Percentiles rank a stretch among this genome's conserved stretches.
Conservation (phyloP, 2,113 vertebrate genomes). For the Callipepla californica region DNA sequence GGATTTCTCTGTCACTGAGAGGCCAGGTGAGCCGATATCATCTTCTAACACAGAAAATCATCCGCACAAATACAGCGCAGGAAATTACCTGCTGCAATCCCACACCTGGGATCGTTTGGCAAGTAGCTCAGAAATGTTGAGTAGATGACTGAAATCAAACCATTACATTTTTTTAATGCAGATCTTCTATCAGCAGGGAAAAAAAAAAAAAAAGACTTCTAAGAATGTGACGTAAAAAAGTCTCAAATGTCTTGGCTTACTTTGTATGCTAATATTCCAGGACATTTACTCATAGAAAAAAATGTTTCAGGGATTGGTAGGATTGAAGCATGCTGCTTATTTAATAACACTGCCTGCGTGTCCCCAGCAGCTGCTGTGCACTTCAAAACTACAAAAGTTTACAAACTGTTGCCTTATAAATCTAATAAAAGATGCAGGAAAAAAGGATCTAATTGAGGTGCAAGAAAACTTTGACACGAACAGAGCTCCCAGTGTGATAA, state of each 20-base stretch:
- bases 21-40: conserved; percentile 95
- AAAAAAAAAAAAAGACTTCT: conserved; percentile 29
- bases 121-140: conserved; percentile 69
- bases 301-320: not conserved
- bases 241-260: not conserved
- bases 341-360: not conserved
- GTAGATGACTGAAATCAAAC: conserved; percentile 68
- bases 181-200: conserved; percentile 28
- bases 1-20: conserved; percentile 89
- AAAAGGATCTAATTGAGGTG: not conserved
- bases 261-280: not conserved
- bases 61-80: conserved; percentile 81
- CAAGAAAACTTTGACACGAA: not conserved
- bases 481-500: rapidly evolving
- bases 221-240: not conserved
- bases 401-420: not conserved
- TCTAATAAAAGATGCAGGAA: not conserved
- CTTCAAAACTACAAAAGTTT: not conserved
- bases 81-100: conserved; percentile 93
- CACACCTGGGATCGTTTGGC: conserved; percentile 87
- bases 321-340: not conserved
- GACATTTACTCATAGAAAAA: not conserved
- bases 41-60: conserved; percentile 90
- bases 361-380: not conserved
- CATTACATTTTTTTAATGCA: conserved; percentile 55